Evolutionary conservation across 2,797 vertebrate species (phyloP), one percentile per base, ranked within the genome.

Genomic region (Crenuchus spilurus): DNA sequence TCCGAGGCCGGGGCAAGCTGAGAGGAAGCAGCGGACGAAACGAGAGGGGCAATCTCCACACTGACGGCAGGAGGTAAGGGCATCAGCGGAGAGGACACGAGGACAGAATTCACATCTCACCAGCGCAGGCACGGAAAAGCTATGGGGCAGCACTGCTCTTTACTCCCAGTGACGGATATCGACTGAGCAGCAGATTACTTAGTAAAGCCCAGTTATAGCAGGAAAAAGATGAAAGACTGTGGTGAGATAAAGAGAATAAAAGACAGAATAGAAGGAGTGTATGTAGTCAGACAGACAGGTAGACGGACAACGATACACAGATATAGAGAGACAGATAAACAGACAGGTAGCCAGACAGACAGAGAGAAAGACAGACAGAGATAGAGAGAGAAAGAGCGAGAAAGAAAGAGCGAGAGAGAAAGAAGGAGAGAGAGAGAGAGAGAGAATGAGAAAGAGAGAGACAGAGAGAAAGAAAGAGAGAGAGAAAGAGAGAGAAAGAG

Each of bases 151-250:
- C 61, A 46, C 54, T 49, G 54, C 60, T 70, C 72, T 70, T 78
- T 52, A 72, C 46, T 10, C 6, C 30, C 52, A 55, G 46, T 9
- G 52, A 54, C 26, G 41, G 33, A 49, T 48, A 52, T 44, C n/a
- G 71, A 61, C 66, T 22, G 75, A 72, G 69, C 74, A 52, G 58
- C 49, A 72, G 72, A 82, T 82, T 60, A 37, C 60, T 75, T 67
- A 55, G 20, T 77, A 72, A 72, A 39, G n/a, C 31, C 51, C 58
- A 22, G 58, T 52, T 72, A 58, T 33, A 33, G 13, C 65, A 61
- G 24, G 37, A 51, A 28, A 55, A 62, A 42, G 28, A 67, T 14
- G 6, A 31, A 62, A 28, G 28, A 30, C 46, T 69, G 31, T 1
- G 18, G 18, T 1, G 13, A 64, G 44, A 37, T 70, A 33, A 28